Percentiles rank a stretch among this genome's conserved stretches.
phyloP scores from a whole-genome alignment of 2,888 invertebrate genomes.

The Cataglyphis livida region DNA sequence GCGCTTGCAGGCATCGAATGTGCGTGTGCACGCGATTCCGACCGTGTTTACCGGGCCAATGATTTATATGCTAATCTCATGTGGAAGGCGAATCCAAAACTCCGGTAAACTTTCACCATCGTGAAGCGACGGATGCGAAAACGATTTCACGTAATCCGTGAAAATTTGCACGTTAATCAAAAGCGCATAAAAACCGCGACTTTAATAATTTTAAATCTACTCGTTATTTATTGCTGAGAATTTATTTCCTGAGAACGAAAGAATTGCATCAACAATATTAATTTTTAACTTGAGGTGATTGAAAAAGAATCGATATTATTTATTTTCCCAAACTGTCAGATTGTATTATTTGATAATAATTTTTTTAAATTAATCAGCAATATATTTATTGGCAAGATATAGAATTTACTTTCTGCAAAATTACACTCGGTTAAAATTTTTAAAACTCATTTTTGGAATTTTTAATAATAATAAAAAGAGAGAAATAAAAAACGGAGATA shows the following conservation, averaged over 20 bases:
- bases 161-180: neutral
- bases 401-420: neutral
- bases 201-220: neutral
- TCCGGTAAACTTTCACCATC: conserved; percentile 70
- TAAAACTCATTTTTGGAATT: neutral
- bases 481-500: neutral
- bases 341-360: neutral
- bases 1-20: conserved; percentile 7
- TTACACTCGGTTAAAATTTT: neutral
- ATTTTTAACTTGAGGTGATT: neutral
- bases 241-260: neutral
- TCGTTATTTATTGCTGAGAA: neutral
- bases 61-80: conserved; percentile 76
- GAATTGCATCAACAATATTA: neutral
- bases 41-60: conserved; percentile 70
- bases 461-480: neutral
- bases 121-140: conserved; percentile 4
- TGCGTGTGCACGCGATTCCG: conserved; percentile 56
- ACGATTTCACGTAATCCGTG: conserved; percentile 40
- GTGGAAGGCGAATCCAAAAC: conserved; percentile 61
- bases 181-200: neutral
- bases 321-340: neutral
- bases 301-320: neutral
- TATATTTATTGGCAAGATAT: neutral
- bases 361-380: neutral